Evolutionary conservation across 2,888 invertebrate genomes (phyloP).

Genomic region (Drosophila differens): DNA sequence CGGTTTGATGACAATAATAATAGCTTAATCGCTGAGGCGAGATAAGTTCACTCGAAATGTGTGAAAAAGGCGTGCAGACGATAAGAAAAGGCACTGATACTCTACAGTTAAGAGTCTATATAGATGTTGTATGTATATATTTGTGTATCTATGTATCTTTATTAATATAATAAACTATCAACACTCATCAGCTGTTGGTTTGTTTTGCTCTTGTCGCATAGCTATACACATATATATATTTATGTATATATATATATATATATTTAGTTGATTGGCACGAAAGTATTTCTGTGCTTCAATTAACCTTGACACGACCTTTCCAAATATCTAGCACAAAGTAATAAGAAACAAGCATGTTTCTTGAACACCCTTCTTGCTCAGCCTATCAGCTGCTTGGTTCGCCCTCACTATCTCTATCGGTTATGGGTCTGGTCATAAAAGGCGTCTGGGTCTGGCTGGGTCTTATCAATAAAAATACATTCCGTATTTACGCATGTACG

Average conservation of each 20-base stretch:
- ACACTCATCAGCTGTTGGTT: constrained; percentile 39
- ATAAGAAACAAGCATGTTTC: background rate
- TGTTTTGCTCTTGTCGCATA: constrained; percentile 5
- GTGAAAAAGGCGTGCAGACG: background rate
- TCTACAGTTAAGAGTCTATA: background rate
- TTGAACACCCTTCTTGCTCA: background rate
- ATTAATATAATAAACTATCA: background rate
- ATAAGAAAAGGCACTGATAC: constrained; percentile 17
- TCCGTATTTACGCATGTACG: background rate
- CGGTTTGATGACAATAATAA: constrained; percentile 3
- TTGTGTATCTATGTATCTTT: background rate
- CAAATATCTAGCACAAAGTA: constrained; percentile 13
- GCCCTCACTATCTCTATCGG: background rate
- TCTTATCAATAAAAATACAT: constrained; percentile 1
- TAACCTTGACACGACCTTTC: constrained; percentile 68
- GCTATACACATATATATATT: background rate
- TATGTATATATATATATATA: background rate
- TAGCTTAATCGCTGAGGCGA: constrained; percentile 15
- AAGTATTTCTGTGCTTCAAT: background rate
- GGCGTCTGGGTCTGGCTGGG: constrained; percentile 4
- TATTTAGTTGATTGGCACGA: background rate
- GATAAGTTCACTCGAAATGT: constrained; percentile 9
- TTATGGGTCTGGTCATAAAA: constrained; percentile 14
- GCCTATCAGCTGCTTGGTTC: constrained; percentile 20
- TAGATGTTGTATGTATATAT: background rate